Percentiles rank a stretch among this genome's conserved stretches.
Evolutionary conservation across 2,797 vertebrate species (phyloP).

Genomic region (Scarus forsteni): DNA sequence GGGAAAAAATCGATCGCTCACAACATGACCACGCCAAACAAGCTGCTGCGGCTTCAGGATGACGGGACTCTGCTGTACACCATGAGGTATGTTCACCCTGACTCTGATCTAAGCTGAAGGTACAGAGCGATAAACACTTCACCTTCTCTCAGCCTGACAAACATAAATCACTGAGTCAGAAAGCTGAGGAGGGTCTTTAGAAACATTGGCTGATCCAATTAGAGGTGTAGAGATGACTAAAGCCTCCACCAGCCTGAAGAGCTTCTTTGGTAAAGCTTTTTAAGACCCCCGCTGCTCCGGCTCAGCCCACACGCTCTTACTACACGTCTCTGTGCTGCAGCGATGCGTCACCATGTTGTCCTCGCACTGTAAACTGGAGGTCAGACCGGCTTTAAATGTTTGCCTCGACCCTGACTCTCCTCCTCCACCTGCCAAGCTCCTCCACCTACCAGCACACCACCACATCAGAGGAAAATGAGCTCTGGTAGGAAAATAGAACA

Average conservation of each 20-base stretch:
- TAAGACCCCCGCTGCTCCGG: constrained; percentile 42
- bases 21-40: constrained; percentile 97
- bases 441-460: constrained; percentile 46
- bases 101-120: background rate
- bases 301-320: constrained; percentile 41
- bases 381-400: constrained; percentile 42
- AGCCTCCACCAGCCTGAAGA: constrained; percentile 33
- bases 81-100: constrained; percentile 87
- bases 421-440: background rate
- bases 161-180: constrained; percentile 29
- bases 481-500: constrained; percentile 2
- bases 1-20: constrained; percentile 96
- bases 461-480: constrained; percentile 23
- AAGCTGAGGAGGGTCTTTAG: constrained; percentile 8
- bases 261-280: constrained; percentile 43
- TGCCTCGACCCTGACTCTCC: constrained; percentile 35
- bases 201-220: constrained; percentile 52
- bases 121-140: background rate
- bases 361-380: constrained; percentile 27
- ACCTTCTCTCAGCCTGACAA: constrained; percentile 12
- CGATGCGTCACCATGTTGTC: constrained; percentile 58
- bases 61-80: constrained; percentile 95
- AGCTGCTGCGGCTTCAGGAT: constrained; percentile 92
- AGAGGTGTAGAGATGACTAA: constrained; percentile 39
- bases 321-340: constrained; percentile 39